These are phyloP conservation scores for Argyresthia goedartella DNA, from an alignment of 2,888 invertebrate genomes.

Conservation along the genomic window DNA sequence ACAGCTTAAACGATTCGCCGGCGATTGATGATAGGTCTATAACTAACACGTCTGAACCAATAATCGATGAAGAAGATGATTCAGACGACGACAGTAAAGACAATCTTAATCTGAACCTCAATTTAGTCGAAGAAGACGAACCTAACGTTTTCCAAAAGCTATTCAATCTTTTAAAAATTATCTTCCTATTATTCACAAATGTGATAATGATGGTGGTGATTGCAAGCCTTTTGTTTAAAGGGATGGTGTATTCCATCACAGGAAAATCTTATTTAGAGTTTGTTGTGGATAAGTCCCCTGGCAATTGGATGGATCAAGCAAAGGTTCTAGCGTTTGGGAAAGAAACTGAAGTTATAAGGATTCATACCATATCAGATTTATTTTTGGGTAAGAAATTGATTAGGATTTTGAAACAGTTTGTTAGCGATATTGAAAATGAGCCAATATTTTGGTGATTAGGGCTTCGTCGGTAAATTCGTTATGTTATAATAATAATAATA, in stretches of 20 bases:
- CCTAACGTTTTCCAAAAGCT: neutral
- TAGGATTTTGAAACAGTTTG: neutral
- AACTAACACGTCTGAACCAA: neutral
- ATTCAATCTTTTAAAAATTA: neutral
- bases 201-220: neutral
- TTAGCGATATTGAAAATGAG: neutral
- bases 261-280: slow-evolving; percentile 1
- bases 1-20: slow-evolving; percentile 29
- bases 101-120: neutral
- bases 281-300: neutral
- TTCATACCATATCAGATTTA: neutral
- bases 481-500: too few species aligned
- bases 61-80: neutral
- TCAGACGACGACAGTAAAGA: neutral
- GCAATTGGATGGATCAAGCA: slow-evolving; percentile 2
- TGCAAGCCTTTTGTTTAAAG: neutral
- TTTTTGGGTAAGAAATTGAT: neutral
- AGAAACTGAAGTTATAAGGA: slow-evolving; percentile 1
- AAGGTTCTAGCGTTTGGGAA: neutral
- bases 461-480: too few species aligned
- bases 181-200: neutral
- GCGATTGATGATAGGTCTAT: neutral
- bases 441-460: too few species aligned
- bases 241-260: neutral
- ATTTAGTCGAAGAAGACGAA: neutral